Base-by-base conservation (phyloP, 2,888 invertebrate genomes). In the Ormia ochracea region DNA sequence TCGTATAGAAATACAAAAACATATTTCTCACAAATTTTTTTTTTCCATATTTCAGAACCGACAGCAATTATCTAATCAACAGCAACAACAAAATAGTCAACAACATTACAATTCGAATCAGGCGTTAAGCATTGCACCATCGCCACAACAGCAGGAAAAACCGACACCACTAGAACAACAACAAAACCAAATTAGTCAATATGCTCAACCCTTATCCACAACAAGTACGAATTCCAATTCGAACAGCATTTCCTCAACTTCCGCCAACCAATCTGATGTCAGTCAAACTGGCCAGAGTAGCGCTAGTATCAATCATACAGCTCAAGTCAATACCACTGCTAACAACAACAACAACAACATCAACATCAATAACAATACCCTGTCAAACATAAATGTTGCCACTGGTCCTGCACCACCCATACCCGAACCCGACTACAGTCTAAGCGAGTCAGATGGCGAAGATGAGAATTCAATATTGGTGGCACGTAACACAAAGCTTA, bases 341-440 rank as follows among this genome's bases (percentile, higher is more conserved):
- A 38, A 14, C 69, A 70, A 14, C 45, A 81, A 7, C 33, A 81
- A 36, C 58, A 73, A 41, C 17, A 70, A 36, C 48, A 79, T 52
- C 54, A 76, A 50, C 66, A 52, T 81, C 84, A 81, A 85, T 45
- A 50, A 83, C 82, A 78, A 82, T 82, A 31, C 82, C 82, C 84
- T 75, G 81, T 81, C 75, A 83, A 81, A 83, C 81, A 82, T 82
- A 84, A 78, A 72, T 83, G 19, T 85, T 81, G 80, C 83, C 52
- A 81, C 82, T 41, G 84, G 86, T 10, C 85, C 86, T 9, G 92
- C 92, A 1, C 94, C 96, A 7, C 95, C 96, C n/a, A 96, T 96
- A 83, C 96, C 96, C 0, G 96, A 96, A 86, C 96, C 96, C 0
- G 96, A 96, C 89, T 96, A 96, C 90, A 96, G 96, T 88, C 93